phyloP scores from a whole-genome alignment of 1,140 invertebrate genomes.

The Bombus turneri region DNA sequence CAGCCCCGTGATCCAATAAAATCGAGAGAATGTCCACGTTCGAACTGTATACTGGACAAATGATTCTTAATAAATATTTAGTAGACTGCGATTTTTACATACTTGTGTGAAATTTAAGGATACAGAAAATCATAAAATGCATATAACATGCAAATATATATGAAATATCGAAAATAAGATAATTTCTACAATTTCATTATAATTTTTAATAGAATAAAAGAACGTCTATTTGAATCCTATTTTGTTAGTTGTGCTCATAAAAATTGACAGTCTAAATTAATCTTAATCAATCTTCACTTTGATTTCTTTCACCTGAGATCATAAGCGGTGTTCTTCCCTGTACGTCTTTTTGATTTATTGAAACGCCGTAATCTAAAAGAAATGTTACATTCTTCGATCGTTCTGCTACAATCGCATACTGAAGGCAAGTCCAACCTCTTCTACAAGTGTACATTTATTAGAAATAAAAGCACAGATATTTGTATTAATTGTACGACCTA shows the following conservation, averaged over 20 bases:
- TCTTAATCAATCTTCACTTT: too few species aligned
- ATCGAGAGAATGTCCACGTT: conserved; percentile 53
- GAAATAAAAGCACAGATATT: not conserved
- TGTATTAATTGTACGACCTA: conserved; percentile 3
- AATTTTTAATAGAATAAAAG: too few species aligned
- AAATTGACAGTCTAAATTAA: too few species aligned
- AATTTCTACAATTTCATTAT: too few species aligned
- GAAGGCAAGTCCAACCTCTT: conserved; percentile 60
- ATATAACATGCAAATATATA: too few species aligned
- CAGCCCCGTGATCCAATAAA: conserved; percentile 58
- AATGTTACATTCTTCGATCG: conserved; percentile 71
- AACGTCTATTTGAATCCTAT: too few species aligned
- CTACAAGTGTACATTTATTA: conserved; percentile 32
- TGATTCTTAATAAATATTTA: not conserved
- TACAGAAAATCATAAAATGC: not conserved
- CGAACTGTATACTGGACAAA: conserved; percentile 59
- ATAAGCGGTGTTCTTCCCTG: conserved; percentile 67
- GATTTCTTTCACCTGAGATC: conserved; percentile 54
- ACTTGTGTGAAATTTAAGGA: not conserved
- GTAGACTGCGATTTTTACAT: not conserved
- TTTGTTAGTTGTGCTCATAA: too few species aligned
- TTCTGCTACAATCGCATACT: conserved; percentile 60
- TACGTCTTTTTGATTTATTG: conserved; percentile 68
- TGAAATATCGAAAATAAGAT: too few species aligned
- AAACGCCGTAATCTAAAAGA: conserved; percentile 76